Conservation (phyloP, 2,113 vertebrate genomes). For the Stomatorhinus ivindoensis region DNA sequence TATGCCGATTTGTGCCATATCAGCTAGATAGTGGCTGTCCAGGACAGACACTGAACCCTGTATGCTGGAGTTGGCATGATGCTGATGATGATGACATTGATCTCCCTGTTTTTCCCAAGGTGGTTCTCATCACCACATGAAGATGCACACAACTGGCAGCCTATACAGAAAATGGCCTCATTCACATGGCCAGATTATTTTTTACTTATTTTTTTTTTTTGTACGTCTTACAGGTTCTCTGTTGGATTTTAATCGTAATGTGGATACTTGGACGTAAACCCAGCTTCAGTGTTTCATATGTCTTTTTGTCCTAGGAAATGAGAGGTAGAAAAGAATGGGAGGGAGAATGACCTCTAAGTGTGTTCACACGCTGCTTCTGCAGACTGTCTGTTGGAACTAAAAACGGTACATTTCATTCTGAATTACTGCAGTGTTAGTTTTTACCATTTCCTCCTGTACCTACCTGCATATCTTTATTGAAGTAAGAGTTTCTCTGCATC, state of each 20-base stretch:
- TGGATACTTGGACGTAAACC: not conserved
- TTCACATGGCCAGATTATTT: not conserved
- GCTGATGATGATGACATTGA: not conserved
- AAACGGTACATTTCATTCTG: not conserved
- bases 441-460: not conserved
- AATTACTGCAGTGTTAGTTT: not conserved
- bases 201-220: not conserved
- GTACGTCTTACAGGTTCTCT: not conserved
- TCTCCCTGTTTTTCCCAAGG: not conserved
- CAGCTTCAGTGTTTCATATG: not conserved
- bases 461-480: not conserved
- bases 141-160: not conserved
- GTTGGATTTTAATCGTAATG: not conserved
- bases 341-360: not conserved
- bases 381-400: not conserved
- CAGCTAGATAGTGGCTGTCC: not conserved
- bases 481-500: not conserved
- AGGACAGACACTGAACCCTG: not conserved
- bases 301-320: not conserved
- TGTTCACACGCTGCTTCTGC: not conserved
- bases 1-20: not conserved
- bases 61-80: not conserved
- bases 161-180: not conserved
- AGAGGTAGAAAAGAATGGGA: not conserved
- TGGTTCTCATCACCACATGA: not conserved